A percentile compares a stretch with the other conserved stretches of the same genome.
phyloP scores from a whole-genome alignment of 2,888 invertebrate species.

The Ryuthela nishihirai region DNA sequence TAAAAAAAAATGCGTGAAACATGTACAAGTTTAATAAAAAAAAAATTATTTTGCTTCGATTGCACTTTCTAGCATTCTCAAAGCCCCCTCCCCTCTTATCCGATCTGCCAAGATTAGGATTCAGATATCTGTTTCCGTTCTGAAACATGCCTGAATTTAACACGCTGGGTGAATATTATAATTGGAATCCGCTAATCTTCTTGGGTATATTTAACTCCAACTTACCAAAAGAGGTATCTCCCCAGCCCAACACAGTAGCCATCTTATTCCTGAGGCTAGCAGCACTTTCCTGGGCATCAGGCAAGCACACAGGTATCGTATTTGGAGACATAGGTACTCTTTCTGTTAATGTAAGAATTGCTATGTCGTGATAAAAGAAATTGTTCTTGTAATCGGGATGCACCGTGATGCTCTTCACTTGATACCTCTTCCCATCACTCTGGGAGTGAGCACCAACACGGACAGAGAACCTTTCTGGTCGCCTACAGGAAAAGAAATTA shows the following conservation, averaged over 20 bases:
- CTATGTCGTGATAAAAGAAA: constrained; percentile 27
- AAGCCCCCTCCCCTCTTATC: no score
- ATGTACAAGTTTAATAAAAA: no score
- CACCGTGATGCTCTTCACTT: constrained; percentile 2
- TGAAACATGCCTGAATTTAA: no score
- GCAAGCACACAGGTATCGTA: constrained; percentile 20
- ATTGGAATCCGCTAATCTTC: no score
- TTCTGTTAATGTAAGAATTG: constrained; percentile 3
- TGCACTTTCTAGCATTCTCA: no score
- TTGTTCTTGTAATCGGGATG: constrained; percentile 15
- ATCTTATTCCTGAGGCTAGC: constrained; percentile 11
- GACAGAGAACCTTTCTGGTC: constrained; percentile 12
- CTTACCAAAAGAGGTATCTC: constrained; percentile 33
- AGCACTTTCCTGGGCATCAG: constrained; percentile 5
- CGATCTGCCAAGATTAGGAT: no score
- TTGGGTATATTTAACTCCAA: no score
- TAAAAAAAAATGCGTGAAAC: no score
- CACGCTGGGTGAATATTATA: no score
- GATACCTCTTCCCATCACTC: constrained; percentile 24
- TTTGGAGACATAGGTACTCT: constrained; percentile 10
- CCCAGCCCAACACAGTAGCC: constrained; percentile 32
- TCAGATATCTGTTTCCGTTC: no score
- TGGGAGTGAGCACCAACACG: constrained; percentile 17
- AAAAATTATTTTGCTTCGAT: no score
- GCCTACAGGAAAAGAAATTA: no score